phyloP scores from a whole-genome alignment of 1,140 invertebrate species.

The Cheumatopsyche charites region DNA sequence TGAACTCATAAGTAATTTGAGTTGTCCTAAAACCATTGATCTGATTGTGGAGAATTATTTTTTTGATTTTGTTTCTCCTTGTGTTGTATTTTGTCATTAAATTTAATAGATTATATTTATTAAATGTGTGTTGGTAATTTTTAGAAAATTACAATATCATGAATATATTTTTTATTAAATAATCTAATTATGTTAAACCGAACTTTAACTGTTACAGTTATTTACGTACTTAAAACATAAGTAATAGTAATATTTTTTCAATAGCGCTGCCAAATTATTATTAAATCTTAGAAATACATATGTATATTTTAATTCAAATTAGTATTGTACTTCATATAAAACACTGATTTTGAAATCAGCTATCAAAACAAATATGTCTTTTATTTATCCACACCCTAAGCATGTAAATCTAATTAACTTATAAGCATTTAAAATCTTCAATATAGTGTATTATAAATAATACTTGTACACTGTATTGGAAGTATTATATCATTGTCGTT shows the following conservation, averaged over 20 bases:
- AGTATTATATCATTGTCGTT: too few relatives aligned
- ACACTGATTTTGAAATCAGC: constrained; percentile 43
- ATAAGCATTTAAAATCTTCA: too few relatives aligned
- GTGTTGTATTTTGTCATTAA: background rate
- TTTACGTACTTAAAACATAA: constrained; percentile 38
- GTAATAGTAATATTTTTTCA: constrained; percentile 49
- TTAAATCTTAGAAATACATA: constrained; percentile 47
- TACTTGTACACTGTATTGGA: too few relatives aligned
- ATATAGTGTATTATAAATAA: too few relatives aligned
- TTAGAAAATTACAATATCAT: constrained; percentile 39
- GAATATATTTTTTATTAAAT: constrained; percentile 48
- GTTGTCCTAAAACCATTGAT: too few relatives aligned
- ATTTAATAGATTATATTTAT: background rate
- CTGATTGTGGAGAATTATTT: background rate
- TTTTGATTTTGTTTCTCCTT: background rate
- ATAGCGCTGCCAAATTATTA: constrained; percentile 49
- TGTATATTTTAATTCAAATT: constrained; percentile 48
- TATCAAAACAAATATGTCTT: constrained; percentile 32
- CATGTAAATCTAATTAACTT: too few relatives aligned
- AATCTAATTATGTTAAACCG: constrained; percentile 46
- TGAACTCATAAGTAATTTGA: too few relatives aligned
- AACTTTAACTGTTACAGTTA: constrained; percentile 43
- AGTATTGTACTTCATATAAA: constrained; percentile 49
- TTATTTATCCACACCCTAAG: constrained; percentile 15
- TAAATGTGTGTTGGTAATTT: constrained; percentile 30